These are phyloP conservation scores for Eulemur rufifrons DNA, from an alignment of 2,113 vertebrate genomes.

Conservation along the genomic window DNA sequence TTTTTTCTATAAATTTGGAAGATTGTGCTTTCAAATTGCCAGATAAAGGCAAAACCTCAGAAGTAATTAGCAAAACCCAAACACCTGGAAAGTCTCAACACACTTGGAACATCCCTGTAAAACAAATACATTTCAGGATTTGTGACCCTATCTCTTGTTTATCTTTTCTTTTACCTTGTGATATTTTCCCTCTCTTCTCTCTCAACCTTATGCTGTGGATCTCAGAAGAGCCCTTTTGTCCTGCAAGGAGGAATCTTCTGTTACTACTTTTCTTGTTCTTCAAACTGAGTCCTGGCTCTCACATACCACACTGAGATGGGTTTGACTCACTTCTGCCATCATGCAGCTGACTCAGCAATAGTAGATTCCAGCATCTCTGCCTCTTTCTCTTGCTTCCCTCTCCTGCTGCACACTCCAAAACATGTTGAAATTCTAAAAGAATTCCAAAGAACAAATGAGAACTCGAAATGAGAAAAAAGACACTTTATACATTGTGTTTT, in stretches of 20 bases:
- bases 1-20: not conserved
- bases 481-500: not conserved
- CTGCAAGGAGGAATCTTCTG: not conserved
- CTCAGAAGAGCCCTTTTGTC: not conserved
- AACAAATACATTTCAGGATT: not conserved
- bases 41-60: not conserved
- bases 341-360: not conserved
- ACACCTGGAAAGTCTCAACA: not conserved
- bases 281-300: not conserved
- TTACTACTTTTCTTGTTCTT: not conserved
- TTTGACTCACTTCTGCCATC: not conserved
- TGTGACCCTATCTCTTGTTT: not conserved
- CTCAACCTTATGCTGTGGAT: not conserved
- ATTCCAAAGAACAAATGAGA: slow-evolving; percentile 15
- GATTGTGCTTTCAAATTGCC: not conserved
- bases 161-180: not conserved
- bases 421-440: slow-evolving; percentile 38
- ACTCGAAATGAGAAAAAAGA: slow-evolving; percentile 22
- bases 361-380: not conserved
- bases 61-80: not conserved
- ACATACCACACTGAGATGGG: not conserved
- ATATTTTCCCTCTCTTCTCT: not conserved
- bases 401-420: not conserved
- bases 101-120: not conserved
- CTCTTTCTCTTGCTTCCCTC: not conserved